A percentile compares a stretch with the other conserved stretches of the same genome.
These are phyloP conservation scores for Blennius ocellaris DNA, from an alignment of 2,113 vertebrate species.

Conservation along the genomic window DNA sequence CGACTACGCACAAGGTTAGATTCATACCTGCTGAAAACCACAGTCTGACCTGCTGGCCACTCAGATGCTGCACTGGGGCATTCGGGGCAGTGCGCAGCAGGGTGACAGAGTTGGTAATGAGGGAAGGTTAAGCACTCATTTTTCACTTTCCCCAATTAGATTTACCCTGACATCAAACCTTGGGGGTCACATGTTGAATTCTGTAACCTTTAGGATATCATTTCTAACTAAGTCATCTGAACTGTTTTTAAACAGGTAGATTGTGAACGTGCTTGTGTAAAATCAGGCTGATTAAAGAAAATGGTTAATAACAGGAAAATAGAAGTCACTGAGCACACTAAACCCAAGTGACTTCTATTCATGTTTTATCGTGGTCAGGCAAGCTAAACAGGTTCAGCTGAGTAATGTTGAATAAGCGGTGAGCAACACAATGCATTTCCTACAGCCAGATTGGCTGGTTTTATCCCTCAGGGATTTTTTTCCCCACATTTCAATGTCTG, in stretches of 20 bases:
- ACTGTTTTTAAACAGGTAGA: background rate
- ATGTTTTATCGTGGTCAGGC: background rate
- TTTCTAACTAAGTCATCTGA: background rate
- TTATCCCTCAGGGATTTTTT: constrained; percentile 21
- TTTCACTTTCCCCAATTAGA: background rate
- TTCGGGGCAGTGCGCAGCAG: background rate
- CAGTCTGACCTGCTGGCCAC: background rate
- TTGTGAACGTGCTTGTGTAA: background rate
- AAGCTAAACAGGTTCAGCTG: background rate
- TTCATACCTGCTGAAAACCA: background rate
- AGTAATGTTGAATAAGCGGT: constrained; percentile 4
- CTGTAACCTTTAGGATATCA: background rate
- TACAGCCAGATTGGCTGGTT: constrained; percentile 15
- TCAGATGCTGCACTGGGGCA: background rate
- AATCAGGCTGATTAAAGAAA: background rate
- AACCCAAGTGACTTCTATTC: background rate
- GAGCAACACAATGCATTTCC: background rate
- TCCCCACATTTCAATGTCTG: constrained; percentile 4
- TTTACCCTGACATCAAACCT: background rate
- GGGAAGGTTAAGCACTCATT: background rate
- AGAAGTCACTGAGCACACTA: background rate
- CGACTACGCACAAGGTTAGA: background rate
- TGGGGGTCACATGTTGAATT: background rate
- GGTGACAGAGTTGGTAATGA: background rate
- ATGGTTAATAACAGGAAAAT: background rate